Base-by-base conservation (phyloP, 1,140 invertebrate genomes). In the Tetramorium alpestre region DNA sequence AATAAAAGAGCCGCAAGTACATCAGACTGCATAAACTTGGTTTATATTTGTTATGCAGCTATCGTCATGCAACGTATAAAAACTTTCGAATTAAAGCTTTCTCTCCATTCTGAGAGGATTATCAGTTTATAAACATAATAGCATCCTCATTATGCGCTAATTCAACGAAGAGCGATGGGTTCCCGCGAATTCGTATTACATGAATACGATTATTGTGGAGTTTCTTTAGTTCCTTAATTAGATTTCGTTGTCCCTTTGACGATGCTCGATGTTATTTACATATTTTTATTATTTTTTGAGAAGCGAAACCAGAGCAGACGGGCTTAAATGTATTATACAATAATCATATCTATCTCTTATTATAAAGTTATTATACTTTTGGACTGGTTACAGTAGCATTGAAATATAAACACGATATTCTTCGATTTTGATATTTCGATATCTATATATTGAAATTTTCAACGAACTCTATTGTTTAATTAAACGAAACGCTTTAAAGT, bases 171-270 rank as follows among this genome's bases (percentile, higher is more conserved):
- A 81, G 47, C 64, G 49, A 70, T 28, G 49, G 11, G 22, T 28
- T 41, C 13, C 25, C 25, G 22, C 51, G 38, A 72, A 82, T 72
- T 58, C 25, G 22, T 11, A 51, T 49, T 41, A 18, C 67, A 33
- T 47, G 38, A 58, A 70, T 81, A 38, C 16, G 13, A 82, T 82
- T 82, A 72, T 72, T 25, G n/a, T 33, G 33, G 33, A 33, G 33
- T 33, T 33, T 3, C 33, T 33, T 33, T 33, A 33, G 33, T 33
- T 73, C 33, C 8, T 16, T 80, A 54, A 73, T 73, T 82, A 69
- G 11, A 73, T 82, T 82, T 60, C 58, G 80, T 58, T 72, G 38
- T 16, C 41, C 3, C 67, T 82, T 82, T 82, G 51, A 82, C 38
- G 25, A 47, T 11, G 25, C 38, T 13, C 62, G 18, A 38, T 47